These are phyloP conservation scores for Dryobota labecula DNA, from an alignment of 2,888 invertebrate species.

Conservation along the genomic window DNA sequence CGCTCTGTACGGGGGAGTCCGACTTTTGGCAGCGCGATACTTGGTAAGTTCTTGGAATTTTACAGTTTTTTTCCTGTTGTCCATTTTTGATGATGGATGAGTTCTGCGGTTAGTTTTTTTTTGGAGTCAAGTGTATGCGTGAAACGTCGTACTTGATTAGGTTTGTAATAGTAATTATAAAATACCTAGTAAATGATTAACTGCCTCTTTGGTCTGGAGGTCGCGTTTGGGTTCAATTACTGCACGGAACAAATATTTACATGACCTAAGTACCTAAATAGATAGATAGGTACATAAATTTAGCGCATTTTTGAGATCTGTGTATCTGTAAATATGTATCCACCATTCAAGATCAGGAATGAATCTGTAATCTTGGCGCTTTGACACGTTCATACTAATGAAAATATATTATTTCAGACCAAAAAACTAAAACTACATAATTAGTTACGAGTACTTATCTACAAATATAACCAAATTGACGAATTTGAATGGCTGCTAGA, in stretches of 20 bases:
- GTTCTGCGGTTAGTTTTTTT: conserved; percentile 15
- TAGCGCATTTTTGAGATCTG: not conserved
- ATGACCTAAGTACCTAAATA: not conserved
- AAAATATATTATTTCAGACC: not conserved
- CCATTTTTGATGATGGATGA: conserved; percentile 1
- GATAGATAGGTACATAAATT: not conserved
- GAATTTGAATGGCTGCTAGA: no score
- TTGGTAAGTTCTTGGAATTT: conserved; percentile 5
- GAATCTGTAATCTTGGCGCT: not conserved
- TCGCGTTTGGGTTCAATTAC: not conserved
- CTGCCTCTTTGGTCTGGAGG: not conserved
- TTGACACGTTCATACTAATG: not conserved
- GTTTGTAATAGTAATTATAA: not conserved
- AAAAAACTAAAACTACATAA: not conserved
- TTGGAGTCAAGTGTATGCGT: not conserved
- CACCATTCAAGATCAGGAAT: not conserved
- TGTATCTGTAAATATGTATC: not conserved
- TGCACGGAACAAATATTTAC: not conserved
- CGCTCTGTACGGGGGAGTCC: conserved; percentile 27
- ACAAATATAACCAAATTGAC: not conserved
- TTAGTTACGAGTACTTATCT: not conserved
- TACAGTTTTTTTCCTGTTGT: conserved; percentile 22
- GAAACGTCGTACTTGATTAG: not conserved
- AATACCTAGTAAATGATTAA: not conserved
- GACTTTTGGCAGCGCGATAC: conserved; percentile 3